Percentiles rank a stretch among this genome's conserved stretches.
Conservation (phyloP, 2,888 invertebrate genomes). For the Anarsia innoxiella region DNA sequence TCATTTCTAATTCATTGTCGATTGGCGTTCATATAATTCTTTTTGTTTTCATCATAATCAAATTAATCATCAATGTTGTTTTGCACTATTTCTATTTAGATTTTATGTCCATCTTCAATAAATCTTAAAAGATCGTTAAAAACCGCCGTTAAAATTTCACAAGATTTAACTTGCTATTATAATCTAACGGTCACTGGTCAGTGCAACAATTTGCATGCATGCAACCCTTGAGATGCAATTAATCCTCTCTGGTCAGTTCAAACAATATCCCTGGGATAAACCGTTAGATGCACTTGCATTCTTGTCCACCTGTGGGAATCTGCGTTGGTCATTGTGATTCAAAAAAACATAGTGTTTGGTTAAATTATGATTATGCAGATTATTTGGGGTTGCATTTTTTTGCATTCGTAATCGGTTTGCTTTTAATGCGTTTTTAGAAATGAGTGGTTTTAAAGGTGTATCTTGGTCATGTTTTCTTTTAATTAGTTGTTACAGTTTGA, state of each 20-base stretch:
- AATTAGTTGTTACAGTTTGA: slow-evolving; percentile 5
- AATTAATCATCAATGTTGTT: too few relatives aligned
- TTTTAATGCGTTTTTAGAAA: slow-evolving; percentile 18
- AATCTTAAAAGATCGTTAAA: too few relatives aligned
- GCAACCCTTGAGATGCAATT: slow-evolving; percentile 25
- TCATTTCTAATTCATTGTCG: too few relatives aligned
- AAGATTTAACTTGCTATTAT: slow-evolving; percentile 12
- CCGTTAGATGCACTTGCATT: slow-evolving; percentile 57
- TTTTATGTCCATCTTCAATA: too few relatives aligned
- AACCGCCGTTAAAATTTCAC: slow-evolving; percentile 15
- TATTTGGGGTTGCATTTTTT: slow-evolving; percentile 34
- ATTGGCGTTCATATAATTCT: too few relatives aligned
- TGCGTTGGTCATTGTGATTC: slow-evolving; percentile 42
- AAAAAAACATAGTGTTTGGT: slow-evolving; percentile 40
- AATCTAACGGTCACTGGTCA: slow-evolving; percentile 15
- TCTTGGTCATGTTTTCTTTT: slow-evolving; percentile 8
- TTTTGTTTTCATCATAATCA: too few relatives aligned
- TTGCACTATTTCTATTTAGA: too few relatives aligned
- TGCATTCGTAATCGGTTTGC: slow-evolving; percentile 29
- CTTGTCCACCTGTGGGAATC: slow-evolving; percentile 49
- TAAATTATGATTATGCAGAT: slow-evolving; percentile 63
- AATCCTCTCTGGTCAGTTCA: slow-evolving; percentile 39
- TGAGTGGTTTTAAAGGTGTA: too few relatives aligned
- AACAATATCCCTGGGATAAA: slow-evolving; percentile 31
- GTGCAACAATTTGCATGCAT: slow-evolving; percentile 14